A percentile compares a stretch with the other conserved stretches of the same genome.
These are phyloP conservation scores for Rhodinocichla rosea DNA, from an alignment of 2,113 vertebrate species.

Conservation along the genomic window DNA sequence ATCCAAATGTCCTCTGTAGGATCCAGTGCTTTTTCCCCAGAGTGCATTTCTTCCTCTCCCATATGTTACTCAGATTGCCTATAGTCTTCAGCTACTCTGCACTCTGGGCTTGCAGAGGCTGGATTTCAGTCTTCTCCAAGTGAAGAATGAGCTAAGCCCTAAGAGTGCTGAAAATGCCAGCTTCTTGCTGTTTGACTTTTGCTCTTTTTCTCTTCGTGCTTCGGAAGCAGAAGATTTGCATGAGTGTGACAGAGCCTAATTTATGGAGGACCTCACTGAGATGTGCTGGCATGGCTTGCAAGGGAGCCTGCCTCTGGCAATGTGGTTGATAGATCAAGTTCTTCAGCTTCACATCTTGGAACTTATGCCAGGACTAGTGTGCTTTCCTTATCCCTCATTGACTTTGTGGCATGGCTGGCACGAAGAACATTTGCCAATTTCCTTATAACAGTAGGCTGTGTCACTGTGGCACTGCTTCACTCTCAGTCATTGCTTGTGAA, in stretches of 20 bases:
- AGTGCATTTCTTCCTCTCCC: neutral
- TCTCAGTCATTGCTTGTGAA: neutral
- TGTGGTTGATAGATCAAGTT: neutral
- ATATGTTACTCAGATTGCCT: neutral
- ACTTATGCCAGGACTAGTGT: neutral
- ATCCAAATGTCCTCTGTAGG: neutral
- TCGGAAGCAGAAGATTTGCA: neutral
- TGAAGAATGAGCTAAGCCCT: neutral
- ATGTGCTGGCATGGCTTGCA: neutral
- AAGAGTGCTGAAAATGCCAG: slow-evolving; percentile 1
- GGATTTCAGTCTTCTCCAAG: neutral
- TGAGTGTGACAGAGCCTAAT: neutral
- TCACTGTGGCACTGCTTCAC: neutral
- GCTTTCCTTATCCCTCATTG: neutral
- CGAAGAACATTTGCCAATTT: neutral
- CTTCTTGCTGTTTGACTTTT: slow-evolving; percentile 29
- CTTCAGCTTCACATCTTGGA: slow-evolving; percentile 10
- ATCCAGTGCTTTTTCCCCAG: neutral
- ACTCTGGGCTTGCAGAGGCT: neutral
- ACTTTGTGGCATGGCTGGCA: neutral
- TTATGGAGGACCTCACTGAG: neutral
- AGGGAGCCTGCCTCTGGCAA: neutral
- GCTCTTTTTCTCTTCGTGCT: neutral
- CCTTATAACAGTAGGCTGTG: neutral
- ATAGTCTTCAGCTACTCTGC: neutral